phyloP scores from a whole-genome alignment of 2,888 invertebrate genomes.

The Didymodactylos carnosus region DNA sequence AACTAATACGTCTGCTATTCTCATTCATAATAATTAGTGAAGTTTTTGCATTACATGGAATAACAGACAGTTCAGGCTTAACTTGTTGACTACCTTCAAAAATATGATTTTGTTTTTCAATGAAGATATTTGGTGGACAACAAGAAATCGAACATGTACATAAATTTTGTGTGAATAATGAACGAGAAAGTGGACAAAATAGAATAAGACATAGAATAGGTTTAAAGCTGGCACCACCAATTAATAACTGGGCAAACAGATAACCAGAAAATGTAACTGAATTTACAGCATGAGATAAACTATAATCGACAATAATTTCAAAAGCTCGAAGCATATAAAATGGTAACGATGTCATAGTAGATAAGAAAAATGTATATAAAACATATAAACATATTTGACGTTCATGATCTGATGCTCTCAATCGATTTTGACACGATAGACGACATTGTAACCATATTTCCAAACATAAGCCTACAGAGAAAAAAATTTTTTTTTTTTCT shows the following conservation, averaged over 20 bases:
- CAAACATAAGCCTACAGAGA: neutral
- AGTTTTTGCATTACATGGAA: too few relatives aligned
- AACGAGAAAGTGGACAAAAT: neutral
- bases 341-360: neutral
- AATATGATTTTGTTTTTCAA: too few relatives aligned
- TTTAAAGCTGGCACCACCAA: neutral
- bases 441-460: neutral
- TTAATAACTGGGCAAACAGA: neutral
- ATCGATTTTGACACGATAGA: neutral
- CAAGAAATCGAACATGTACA: too few relatives aligned
- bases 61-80: too few relatives aligned
- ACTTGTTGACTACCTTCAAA: too few relatives aligned
- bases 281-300: too few relatives aligned
- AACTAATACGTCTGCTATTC: too few relatives aligned
- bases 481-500: too few relatives aligned
- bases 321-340: neutral
- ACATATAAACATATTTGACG: neutral
- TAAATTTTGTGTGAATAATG: too few relatives aligned
- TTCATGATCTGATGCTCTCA: neutral
- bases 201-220: neutral
- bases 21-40: too few relatives aligned
- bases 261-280: neutral
- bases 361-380: neutral
- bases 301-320: neutral
- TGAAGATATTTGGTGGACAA: too few relatives aligned